These are phyloP conservation scores for Grus americana DNA, from an alignment of 2,113 vertebrate species.

Conservation along the genomic window DNA sequence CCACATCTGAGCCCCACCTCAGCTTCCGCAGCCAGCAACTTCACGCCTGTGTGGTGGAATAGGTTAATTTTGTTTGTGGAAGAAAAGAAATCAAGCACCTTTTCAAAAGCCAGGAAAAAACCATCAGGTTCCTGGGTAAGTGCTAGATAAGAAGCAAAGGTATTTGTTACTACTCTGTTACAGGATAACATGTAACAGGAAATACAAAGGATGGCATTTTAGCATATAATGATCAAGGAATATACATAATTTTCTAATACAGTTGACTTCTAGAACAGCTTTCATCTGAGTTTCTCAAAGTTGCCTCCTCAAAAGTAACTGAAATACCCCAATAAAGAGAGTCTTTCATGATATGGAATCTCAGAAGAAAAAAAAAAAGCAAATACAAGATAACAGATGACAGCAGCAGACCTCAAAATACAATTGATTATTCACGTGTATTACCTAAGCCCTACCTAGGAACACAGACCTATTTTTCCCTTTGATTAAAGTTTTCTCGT, in stretches of 20 bases:
- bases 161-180: not conserved
- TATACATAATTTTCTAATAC: not conserved
- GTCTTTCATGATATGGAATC: not conserved
- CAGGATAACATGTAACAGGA: not conserved
- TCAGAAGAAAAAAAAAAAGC: not conserved
- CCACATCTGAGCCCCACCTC: not conserved
- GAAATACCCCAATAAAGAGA: not conserved
- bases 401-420: not conserved
- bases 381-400: not conserved
- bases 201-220: not conserved
- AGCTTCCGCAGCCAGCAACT: not conserved
- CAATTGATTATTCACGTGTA: not conserved
- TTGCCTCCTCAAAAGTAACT: not conserved
- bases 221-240: not conserved
- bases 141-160: not conserved
- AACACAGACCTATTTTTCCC: not conserved
- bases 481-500: not conserved
- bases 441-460: not conserved
- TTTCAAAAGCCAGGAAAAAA: not conserved
- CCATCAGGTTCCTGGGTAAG: not conserved
- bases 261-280: not conserved
- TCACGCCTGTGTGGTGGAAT: rapidly evolving
- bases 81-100: not conserved
- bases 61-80: not conserved
- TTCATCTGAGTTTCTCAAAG: not conserved